A percentile compares a stretch with the other conserved stretches of the same genome.
phyloP scores from a whole-genome alignment of 2,888 invertebrate species.

The Rutpela maculata region DNA sequence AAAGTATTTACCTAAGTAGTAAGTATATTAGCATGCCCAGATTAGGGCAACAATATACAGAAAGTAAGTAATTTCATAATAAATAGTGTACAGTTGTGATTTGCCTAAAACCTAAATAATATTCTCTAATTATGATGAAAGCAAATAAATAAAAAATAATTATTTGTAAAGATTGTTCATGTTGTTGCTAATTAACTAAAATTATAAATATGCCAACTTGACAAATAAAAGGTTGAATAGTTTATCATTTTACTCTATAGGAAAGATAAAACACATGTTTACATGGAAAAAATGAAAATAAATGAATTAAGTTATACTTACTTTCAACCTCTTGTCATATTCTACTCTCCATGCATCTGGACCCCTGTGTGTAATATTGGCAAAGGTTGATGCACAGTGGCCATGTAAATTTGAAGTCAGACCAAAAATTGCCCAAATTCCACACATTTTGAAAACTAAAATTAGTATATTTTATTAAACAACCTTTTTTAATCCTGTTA shows the following conservation, averaged over 20 bases:
- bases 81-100: too few relatives aligned
- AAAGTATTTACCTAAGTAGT: too few relatives aligned
- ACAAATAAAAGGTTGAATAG: conserved; percentile 14
- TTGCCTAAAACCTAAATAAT: too few relatives aligned
- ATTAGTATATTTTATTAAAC: background rate
- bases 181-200: background rate
- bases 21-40: too few relatives aligned
- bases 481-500: too few relatives aligned
- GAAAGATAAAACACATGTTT: conserved; percentile 3
- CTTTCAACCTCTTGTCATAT: conserved; percentile 80
- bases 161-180: too few relatives aligned
- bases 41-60: too few relatives aligned
- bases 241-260: conserved; percentile 10
- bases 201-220: conserved; percentile 7
- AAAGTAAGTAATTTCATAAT: too few relatives aligned
- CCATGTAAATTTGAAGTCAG: conserved; percentile 76
- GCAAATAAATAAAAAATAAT: too few relatives aligned
- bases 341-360: conserved; percentile 87
- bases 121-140: too few relatives aligned
- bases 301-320: conserved; percentile 60
- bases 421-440: conserved; percentile 87
- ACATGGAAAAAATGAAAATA: background rate
- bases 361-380: conserved; percentile 82
- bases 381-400: conserved; percentile 79
- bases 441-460: conserved; percentile 78